Evolutionary conservation across 1,140 invertebrate species (phyloP), one percentile per base, ranked within the genome.

Genomic region (Steinernema feltiae): DNA sequence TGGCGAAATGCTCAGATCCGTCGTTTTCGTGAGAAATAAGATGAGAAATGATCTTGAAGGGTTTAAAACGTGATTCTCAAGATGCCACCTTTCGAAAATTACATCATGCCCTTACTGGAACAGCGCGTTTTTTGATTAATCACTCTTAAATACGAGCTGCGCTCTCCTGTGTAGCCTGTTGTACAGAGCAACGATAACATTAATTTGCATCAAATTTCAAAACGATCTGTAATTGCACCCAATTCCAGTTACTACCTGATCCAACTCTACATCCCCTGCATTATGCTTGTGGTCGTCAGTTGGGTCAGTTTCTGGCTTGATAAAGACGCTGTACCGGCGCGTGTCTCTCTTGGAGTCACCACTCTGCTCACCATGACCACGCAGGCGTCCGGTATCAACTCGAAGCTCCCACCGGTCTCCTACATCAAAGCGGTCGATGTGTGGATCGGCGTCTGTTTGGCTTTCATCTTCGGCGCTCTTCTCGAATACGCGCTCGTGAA

Each of bases 301-400:
- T 96, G 94, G 94, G 95, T 97, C 73, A 94, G 93, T 73, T 97
- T 97, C 89, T 97, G 94, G 94, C 89, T 97, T 82, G 94, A 97
- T 89, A 85, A 86, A 90, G 94, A 94, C 85, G 94, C 94, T 71
- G 94, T 96, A 74, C 94, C 94, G 46, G 94, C 94, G 63, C 89
- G 94, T 80, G 94, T 97, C 17, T 95, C 94, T 75, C 90, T 97
- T 77, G 94, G 95, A 84, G 95, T 97, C 30, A 97, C 95, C 69
- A 97, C 95, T 12, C 95, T 85, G 1, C 81, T 85, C 24, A 85
- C 84, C 32, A 97, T 97, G 94, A 94, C 94, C 48, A 97, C 95
- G 1, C 94, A 97, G 88, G 95, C 94, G 53, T 95, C 94, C 30
- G 94, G 94, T 84, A 97, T 97, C 87, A 97, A 97, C 89, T 93